phyloP scores from a whole-genome alignment of 2,888 invertebrate species.

The Spodoptera exigua region DNA sequence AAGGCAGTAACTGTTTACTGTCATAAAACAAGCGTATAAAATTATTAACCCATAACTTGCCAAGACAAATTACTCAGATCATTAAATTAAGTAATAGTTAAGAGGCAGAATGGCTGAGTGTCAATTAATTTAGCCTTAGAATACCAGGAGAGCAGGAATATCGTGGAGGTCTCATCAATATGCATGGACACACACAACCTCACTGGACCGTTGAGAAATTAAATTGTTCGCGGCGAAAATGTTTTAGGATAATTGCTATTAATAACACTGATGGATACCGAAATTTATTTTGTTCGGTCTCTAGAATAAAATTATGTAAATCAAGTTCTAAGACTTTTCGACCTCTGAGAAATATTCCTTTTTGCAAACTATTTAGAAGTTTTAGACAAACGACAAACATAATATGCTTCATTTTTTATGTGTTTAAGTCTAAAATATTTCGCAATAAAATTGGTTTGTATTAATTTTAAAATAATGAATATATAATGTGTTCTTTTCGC shows the following conservation, averaged over 20 bases:
- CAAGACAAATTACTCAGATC: slow-evolving; percentile 33
- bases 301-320: too few relatives aligned
- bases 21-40: slow-evolving; percentile 1
- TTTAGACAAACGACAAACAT: too few relatives aligned
- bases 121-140: slow-evolving; percentile 41
- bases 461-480: too few relatives aligned
- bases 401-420: too few relatives aligned
- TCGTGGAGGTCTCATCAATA: slow-evolving; percentile 45
- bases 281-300: background rate
- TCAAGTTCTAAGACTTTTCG: too few relatives aligned
- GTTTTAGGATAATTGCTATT: slow-evolving; percentile 12
- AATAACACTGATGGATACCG: slow-evolving; percentile 16
- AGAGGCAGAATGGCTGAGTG: slow-evolving; percentile 34
- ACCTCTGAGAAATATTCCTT: too few relatives aligned
- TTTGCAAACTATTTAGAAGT: too few relatives aligned
- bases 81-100: slow-evolving; percentile 39
- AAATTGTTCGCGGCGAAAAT: slow-evolving; percentile 26
- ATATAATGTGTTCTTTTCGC: too few relatives aligned
- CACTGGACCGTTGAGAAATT: slow-evolving; percentile 33
- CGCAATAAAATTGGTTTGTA: too few relatives aligned
- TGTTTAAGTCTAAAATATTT: too few relatives aligned
- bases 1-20: too few relatives aligned
- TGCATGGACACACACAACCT: slow-evolving; percentile 47
- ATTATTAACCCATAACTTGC: slow-evolving; percentile 17
- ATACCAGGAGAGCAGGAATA: slow-evolving; percentile 28